phyloP scores from a whole-genome alignment of 1,140 invertebrate species.

The Rhagoletis pomonella region DNA sequence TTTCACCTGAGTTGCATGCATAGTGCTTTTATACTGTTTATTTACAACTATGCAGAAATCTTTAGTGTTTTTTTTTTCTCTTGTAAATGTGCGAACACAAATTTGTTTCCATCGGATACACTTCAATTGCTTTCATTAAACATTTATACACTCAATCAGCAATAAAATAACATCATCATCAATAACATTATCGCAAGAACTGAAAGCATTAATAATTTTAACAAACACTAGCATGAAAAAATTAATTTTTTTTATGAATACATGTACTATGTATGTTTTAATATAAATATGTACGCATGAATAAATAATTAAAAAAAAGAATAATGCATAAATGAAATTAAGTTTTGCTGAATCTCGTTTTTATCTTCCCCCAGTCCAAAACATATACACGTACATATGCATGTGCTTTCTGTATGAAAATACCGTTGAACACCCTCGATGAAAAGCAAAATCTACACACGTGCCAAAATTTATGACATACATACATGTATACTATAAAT shows the following conservation, averaged over 20 bases:
- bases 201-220: not conserved
- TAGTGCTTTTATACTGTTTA: not conserved
- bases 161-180: slow-evolving; percentile 43
- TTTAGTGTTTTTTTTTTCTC: not conserved
- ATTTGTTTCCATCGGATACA: not conserved
- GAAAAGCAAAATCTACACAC: not conserved
- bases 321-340: too few species aligned
- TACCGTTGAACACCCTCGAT: not conserved
- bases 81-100: not conserved
- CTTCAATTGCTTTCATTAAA: not conserved
- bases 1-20: slow-evolving; percentile 10
- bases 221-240: not conserved
- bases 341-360: too few species aligned
- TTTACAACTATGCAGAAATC: not conserved
- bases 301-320: too few species aligned
- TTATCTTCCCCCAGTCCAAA: too few species aligned
- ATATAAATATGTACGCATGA: too few species aligned
- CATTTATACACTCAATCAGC: slow-evolving; percentile 34
- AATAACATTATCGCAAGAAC: too few species aligned
- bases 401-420: not conserved
- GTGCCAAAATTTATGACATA: slow-evolving; percentile 9
- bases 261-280: too few species aligned
- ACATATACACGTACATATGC: not conserved
- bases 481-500: too few species aligned
- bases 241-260: too few species aligned